Base-by-base conservation (phyloP, 2,113 vertebrate species). In the Crotalus helleri region DNA sequence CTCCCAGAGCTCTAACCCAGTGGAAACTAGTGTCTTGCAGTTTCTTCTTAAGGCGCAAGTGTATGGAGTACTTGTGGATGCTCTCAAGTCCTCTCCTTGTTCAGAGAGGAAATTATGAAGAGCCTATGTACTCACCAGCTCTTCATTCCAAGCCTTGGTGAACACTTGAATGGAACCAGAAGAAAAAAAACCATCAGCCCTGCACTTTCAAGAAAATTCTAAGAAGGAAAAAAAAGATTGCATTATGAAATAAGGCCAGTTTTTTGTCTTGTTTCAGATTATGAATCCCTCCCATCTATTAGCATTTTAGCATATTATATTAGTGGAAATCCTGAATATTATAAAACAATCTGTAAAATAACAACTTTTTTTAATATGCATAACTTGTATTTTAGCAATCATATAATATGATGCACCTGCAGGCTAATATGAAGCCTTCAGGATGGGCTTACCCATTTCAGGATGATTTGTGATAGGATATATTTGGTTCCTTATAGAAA, bases 401-500 rank as follows among this genome's bases (percentile, higher is more conserved):
- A 26, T 58, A 26, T 57, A 87, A 87, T 5, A 29, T 86, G 53
- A 19, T 94, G 17, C 57, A 90, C 26, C 0, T 0, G 89, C 0
- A 0, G 81, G 9, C n/a, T 61, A 44, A 44, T 44, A 81, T 17
- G 12, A 69, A 51, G 93, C 59, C 94, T 89, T 90, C 87, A 61
- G 3, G 23, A 5, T 33, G 92, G 17, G 0, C 58, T 94, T 92
- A 0, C 90, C 91, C 95, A 49, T 74, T 85, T 1, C 0, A 98
- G 97, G 93, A 87, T 4, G 88, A 87, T 33, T 88, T 17, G 0
- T 98, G 96, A 97, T 94, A 95, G 1, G 24, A 0, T 1, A 5
- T 98, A 74, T 89, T 98, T 15, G 7, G 21, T 7, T 97, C 98
- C 64, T 94, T 98, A 49, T 96, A 92, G 90, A 88, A 54, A 0